Conservation (phyloP, 2,113 vertebrate genomes). For the Paralichthys olivaceus region DNA sequence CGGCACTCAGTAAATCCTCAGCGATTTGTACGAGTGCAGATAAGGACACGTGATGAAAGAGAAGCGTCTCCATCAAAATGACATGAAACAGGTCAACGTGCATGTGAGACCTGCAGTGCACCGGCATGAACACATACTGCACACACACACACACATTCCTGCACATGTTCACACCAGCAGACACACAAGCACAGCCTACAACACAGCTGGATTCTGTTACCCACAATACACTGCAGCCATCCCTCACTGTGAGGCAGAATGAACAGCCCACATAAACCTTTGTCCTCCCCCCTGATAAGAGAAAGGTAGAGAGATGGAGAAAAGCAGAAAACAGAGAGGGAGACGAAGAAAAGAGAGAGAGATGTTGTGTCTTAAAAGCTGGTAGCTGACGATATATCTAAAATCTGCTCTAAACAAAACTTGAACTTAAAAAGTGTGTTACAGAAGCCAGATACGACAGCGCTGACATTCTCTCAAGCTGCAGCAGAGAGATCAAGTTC, state of each 20-base stretch:
- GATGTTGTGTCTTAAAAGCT: not conserved
- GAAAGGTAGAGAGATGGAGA: slow-evolving; percentile 28
- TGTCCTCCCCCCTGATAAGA: slow-evolving; percentile 53
- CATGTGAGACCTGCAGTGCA: slow-evolving; percentile 17
- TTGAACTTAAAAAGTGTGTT: not conserved
- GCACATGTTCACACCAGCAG: slow-evolving; percentile 43
- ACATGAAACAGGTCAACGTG: slow-evolving; percentile 43
- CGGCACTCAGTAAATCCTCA: not conserved
- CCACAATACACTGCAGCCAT: slow-evolving; percentile 71
- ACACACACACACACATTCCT: slow-evolving; percentile 45
- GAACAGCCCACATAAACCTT: slow-evolving; percentile 59
- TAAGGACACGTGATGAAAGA: slow-evolving; percentile 34
- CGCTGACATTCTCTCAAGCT: not conserved
- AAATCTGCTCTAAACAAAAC: slow-evolving; percentile 37
- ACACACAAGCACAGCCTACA: slow-evolving; percentile 37
- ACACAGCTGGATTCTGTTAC: slow-evolving; percentile 78
- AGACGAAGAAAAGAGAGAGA: not conserved
- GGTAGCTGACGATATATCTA: slow-evolving; percentile 14
- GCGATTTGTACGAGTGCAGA: slow-evolving; percentile 16
- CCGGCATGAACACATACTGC: slow-evolving; percentile 1
- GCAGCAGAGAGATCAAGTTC: not conserved
- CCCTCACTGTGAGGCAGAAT: slow-evolving; percentile 66
- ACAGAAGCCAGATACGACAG: slow-evolving; percentile 27
- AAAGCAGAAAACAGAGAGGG: slow-evolving; percentile 10
- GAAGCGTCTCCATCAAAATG: slow-evolving; percentile 17